Conservation (phyloP, 2,888 invertebrate species). For the Heliconius ethilla region DNA sequence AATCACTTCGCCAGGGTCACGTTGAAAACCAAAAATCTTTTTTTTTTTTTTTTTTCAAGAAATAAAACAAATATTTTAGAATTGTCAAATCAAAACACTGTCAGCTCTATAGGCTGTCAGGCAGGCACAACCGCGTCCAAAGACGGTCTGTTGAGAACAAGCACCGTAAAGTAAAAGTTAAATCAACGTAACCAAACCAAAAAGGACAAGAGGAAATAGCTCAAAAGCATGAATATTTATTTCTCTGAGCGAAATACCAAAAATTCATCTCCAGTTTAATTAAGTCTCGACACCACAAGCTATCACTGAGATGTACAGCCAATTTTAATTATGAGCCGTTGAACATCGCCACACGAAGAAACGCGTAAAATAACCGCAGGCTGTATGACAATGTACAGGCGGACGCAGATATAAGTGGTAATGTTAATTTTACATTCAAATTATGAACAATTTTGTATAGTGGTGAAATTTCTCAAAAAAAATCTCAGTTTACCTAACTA, state of each 20-base stretch:
- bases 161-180: background rate
- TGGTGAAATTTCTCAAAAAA: background rate
- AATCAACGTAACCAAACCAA: background rate
- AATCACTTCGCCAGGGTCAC: no score
- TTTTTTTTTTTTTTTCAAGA: no score
- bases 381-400: slow-evolving; percentile 51
- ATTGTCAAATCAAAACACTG: no score
- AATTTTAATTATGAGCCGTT: slow-evolving; percentile 59
- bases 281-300: slow-evolving; percentile 44
- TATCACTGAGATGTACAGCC: slow-evolving; percentile 49
- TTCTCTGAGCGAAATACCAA: slow-evolving; percentile 14
- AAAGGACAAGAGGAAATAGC: background rate
- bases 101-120: no score
- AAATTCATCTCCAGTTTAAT: slow-evolving; percentile 40
- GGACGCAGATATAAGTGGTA: slow-evolving; percentile 10
- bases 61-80: no score
- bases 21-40: no score
- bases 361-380: slow-evolving; percentile 60
- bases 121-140: no score
- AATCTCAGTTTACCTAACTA: no score
- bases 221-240: background rate
- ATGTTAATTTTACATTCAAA: background rate
- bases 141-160: no score
- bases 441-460: background rate
- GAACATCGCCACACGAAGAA: slow-evolving; percentile 49